Percentiles rank a stretch among this genome's conserved stretches.
Conservation (phyloP, 1,140 invertebrate species). For the Micrasema longulum region DNA sequence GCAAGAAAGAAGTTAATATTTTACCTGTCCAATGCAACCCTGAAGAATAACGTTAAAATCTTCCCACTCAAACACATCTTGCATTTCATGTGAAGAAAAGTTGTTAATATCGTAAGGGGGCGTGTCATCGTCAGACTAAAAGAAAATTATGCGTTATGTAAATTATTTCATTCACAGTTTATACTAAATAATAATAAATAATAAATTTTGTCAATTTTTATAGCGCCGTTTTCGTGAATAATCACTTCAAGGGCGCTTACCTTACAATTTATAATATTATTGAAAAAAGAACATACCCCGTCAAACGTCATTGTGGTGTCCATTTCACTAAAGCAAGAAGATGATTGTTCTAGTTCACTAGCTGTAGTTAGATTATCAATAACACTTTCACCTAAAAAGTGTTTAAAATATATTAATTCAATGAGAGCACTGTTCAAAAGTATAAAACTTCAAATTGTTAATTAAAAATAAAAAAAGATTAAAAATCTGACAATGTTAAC, state of each 20-base stretch:
- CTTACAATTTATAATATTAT: too few species aligned
- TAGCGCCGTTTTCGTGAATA: too few species aligned
- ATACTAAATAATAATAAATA: constrained; percentile 2
- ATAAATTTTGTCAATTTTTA: too few species aligned
- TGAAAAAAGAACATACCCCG: constrained; percentile 26
- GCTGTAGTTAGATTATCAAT: constrained; percentile 43
- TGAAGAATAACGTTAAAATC: constrained; percentile 72
- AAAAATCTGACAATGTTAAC: too few species aligned
- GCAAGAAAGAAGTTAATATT: too few species aligned
- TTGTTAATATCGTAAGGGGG: constrained; percentile 15
- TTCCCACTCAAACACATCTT: constrained; percentile 60
- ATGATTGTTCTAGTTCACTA: constrained; percentile 44
- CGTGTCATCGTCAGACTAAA: constrained; percentile 13
- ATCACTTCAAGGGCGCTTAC: too few species aligned
- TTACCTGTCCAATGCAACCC: constrained; percentile 71
- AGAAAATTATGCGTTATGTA: too few species aligned
- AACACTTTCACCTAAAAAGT: constrained; percentile 30
- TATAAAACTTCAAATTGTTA: too few species aligned
- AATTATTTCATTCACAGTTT: neutral
- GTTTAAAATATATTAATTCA: too few species aligned
- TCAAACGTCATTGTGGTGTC: constrained; percentile 46
- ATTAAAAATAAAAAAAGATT: too few species aligned
- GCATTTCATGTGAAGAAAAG: constrained; percentile 55
- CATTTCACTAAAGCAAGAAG: constrained; percentile 46
- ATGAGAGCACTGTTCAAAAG: too few species aligned